Base-by-base conservation (phyloP, 2,113 vertebrate species). In the human region DNA sequence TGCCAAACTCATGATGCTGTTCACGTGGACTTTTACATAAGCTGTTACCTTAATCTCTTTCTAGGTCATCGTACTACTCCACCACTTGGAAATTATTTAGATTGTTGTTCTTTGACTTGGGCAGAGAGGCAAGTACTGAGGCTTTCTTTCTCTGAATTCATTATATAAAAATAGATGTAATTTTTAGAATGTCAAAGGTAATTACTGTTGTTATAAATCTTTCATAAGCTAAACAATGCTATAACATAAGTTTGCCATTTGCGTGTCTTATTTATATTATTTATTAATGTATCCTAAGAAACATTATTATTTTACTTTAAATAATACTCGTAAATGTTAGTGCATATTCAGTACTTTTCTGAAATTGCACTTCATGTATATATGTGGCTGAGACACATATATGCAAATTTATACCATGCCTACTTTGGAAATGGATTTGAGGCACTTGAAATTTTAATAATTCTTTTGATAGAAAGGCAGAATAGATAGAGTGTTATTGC, bases 41-140 rank as follows among this genome's bases (percentile, higher is more conserved):
- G 80, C 83, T 90, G 59, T 59, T 90, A 57, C 85, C 73, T 94
- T 90, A 4, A 43, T 81, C 92, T 81, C 92, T 95, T 96, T 90
- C 75, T 85, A 55, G 80, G 88, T 89, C 90, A 73, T 38, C 40
- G 16, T 90, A n/a, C 50, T 68, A 27, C 27, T 81, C 30, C 10
- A 78, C 64, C 32, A 6, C 82, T 88, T 88, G 45, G 91, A 96
- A 88, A 82, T 94, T 68, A 90, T 93, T 95, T 50, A 27, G 43
- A 79, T 84, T 68, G 32, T 27, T 78, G 10, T 48, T 55, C 48
- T 81, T 72, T 85, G 43, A 57, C n/a, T 73, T 90, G 76, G 14
- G 20, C 35, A 45, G 70, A 96, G 48, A 93, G 20, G 57, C 48
- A 90, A 85, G 86, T 78, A n/a, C 30, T 78, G 25, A 90, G 48